A percentile compares a stretch with the other conserved stretches of the same genome.
Evolutionary conservation across 2,797 vertebrate genomes (phyloP).

Genomic region (Urophycis tenuis): DNA sequence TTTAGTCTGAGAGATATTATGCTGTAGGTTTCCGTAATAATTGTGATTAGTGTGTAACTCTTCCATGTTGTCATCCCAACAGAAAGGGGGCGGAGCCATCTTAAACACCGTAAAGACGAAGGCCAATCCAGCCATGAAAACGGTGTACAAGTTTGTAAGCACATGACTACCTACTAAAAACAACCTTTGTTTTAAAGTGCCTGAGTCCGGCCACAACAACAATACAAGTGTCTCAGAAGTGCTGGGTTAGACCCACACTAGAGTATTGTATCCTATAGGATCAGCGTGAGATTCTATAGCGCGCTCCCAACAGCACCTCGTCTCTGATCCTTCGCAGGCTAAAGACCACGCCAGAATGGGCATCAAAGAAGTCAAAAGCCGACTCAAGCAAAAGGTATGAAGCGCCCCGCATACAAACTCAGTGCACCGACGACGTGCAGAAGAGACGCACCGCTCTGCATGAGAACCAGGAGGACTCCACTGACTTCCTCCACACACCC

Average conservation of each 20-base stretch:
- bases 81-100: constrained; percentile 97
- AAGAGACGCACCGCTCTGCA: neutral
- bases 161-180: neutral
- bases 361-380: constrained; percentile 96
- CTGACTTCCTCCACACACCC: neutral
- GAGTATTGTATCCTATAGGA: neutral
- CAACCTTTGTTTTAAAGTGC: neutral
- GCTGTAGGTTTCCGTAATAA: neutral
- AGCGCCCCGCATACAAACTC: neutral
- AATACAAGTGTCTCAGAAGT: neutral
- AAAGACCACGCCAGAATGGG: constrained; percentile 99
- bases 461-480: neutral
- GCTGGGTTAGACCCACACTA: neutral
- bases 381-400: constrained; percentile 93
- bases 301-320: neutral
- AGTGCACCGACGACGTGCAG: neutral
- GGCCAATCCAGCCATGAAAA: constrained; percentile 98
- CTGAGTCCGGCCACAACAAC: neutral
- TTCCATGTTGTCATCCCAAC: constrained; percentile 39
- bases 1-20: neutral
- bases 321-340: constrained; percentile 76
- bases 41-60: constrained; percentile 7
- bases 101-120: constrained; percentile 95
- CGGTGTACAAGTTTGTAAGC: constrained; percentile 98
- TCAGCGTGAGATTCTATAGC: neutral